Evolutionary conservation across 2,797 vertebrate species (phyloP).

Genomic region (Crypturellus tataupa): DNA sequence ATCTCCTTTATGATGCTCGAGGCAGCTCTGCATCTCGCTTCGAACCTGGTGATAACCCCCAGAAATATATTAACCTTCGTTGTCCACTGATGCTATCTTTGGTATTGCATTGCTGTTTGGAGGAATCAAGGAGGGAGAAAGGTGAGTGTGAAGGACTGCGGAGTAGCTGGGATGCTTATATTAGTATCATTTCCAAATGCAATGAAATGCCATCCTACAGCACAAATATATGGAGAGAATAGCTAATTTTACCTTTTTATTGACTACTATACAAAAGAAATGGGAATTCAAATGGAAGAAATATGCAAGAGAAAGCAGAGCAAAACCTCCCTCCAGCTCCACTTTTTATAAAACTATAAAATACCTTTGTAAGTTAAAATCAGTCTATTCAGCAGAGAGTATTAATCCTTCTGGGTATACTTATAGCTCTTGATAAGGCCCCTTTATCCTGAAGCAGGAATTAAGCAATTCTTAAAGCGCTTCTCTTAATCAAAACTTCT

Average conservation of each 20-base stretch:
- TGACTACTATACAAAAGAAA: neutral
- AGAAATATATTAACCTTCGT: neutral
- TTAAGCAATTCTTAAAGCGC: slow-evolving; percentile 34
- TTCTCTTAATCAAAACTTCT: slow-evolving; percentile 36
- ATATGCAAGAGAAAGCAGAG: neutral
- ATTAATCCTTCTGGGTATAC: slow-evolving; percentile 22
- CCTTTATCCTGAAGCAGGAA: slow-evolving; percentile 45
- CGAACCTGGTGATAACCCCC: neutral
- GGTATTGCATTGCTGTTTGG: neutral
- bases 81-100: neutral
- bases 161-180: neutral
- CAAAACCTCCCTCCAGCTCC: neutral
- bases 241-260: neutral
- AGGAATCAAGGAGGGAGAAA: neutral
- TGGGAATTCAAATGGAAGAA: neutral
- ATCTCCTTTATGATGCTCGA: neutral
- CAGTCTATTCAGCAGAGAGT: neutral
- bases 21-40: neutral
- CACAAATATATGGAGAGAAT: neutral
- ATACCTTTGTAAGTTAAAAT: neutral
- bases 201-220: neutral
- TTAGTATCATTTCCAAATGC: neutral
- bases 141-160: neutral
- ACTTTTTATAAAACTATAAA: neutral
- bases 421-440: slow-evolving; percentile 1